phyloP scores from a whole-genome alignment of 2,797 vertebrate genomes.

The Chelon labrosus region DNA sequence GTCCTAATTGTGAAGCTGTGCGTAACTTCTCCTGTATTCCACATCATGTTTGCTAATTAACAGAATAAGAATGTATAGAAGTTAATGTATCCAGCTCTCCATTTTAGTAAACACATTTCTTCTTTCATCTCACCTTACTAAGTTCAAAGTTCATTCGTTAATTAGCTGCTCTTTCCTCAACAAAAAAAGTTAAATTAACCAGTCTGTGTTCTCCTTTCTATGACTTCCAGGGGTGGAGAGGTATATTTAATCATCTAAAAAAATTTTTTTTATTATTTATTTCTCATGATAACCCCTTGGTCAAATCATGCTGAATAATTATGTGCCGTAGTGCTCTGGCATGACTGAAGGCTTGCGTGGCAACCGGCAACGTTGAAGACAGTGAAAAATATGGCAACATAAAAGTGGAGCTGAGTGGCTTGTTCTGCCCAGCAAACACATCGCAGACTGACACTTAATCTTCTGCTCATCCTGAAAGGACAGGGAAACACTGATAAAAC shows the following conservation, averaged over 20 bases:
- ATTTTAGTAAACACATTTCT: slow-evolving; percentile 7
- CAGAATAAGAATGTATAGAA: background rate
- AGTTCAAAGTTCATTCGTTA: slow-evolving; percentile 24
- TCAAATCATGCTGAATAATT: slow-evolving; percentile 23
- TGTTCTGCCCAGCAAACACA: slow-evolving; percentile 29
- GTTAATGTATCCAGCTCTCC: slow-evolving; percentile 5
- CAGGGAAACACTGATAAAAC: slow-evolving; percentile 16
- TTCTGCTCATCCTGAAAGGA: slow-evolving; percentile 35
- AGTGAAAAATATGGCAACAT: slow-evolving; percentile 44
- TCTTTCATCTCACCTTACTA: slow-evolving; percentile 29
- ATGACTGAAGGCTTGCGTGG: slow-evolving; percentile 17
- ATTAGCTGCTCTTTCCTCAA: slow-evolving; percentile 17
- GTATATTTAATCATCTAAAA: slow-evolving; percentile 34
- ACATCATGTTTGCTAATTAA: slow-evolving; percentile 13
- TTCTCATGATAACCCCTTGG: slow-evolving; percentile 11
- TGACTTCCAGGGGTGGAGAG: background rate
- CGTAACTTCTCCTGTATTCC: background rate
- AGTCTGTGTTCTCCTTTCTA: background rate
- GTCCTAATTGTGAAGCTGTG: slow-evolving; percentile 5
- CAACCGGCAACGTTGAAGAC: slow-evolving; percentile 24
- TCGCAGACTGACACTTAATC: slow-evolving; percentile 34
- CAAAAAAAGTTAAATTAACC: slow-evolving; percentile 14
- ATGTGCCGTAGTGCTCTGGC: slow-evolving; percentile 14
- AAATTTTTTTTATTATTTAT: slow-evolving; percentile 4
- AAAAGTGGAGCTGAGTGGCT: slow-evolving; percentile 42